Percentiles rank a stretch among this genome's conserved stretches.
Conservation (phyloP, 2,113 vertebrate species). For the Barnardius zonarius region DNA sequence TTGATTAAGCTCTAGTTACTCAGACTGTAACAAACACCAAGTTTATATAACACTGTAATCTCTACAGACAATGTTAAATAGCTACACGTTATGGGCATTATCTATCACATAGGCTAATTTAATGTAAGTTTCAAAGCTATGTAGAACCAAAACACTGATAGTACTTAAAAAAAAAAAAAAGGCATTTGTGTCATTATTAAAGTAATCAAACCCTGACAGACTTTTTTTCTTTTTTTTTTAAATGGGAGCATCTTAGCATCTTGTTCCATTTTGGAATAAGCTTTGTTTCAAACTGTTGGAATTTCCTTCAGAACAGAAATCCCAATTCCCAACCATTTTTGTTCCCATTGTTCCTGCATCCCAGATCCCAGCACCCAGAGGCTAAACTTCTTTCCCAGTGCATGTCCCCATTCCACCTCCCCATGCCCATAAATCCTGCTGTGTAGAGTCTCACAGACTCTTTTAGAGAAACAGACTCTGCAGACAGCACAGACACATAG, state of each 20-base stretch:
- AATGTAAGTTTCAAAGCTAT: not conserved
- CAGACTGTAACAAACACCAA: not conserved
- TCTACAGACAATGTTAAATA: not conserved
- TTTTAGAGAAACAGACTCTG: not conserved
- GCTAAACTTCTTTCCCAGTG: constrained; percentile 1
- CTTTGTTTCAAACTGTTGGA: constrained; percentile 17
- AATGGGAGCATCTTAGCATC: not conserved
- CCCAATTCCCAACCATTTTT: constrained; percentile 5
- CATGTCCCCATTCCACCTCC: not conserved
- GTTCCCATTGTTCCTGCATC: constrained; percentile 9
- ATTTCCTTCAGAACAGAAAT: constrained; percentile 46
- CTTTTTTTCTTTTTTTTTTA: not conserved
- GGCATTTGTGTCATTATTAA: not conserved
- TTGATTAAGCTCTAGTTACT: not conserved
- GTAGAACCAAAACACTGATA: not conserved
- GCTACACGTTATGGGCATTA: not conserved
- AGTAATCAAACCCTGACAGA: not conserved
- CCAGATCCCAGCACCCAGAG: constrained; percentile 4
- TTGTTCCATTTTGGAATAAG: constrained; percentile 24
- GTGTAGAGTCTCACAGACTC: not conserved
- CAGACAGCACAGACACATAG: not conserved
- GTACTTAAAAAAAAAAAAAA: too few species aligned
- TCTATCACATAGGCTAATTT: not conserved
- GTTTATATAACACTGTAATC: not conserved
- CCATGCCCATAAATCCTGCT: not conserved